Evolutionary conservation across 2,797 vertebrate genomes (phyloP), one percentile per base, ranked within the genome.

Genomic region (Cuculus canorus): DNA sequence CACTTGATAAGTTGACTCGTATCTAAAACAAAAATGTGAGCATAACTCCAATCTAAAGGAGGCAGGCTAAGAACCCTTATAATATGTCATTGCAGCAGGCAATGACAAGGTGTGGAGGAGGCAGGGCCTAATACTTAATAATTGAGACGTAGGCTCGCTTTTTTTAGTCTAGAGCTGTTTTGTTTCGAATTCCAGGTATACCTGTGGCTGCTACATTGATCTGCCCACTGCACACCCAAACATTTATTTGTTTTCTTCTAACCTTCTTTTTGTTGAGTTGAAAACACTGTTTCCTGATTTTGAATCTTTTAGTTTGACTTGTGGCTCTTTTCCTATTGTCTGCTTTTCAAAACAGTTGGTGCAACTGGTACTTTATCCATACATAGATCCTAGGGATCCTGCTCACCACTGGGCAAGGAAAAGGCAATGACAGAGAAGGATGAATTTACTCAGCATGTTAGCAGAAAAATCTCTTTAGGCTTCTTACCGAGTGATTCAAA

Each of bases 171-270:
- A 19, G 23, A 32, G 30, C 10, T 39, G 9, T 37, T 68, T 82
- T 8, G 3, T 24, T 86, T 78, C 22, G 21, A 17, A 15, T 50
- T 78, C 66, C 75, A 59, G 32, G 7, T 76, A 52, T 39, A 27
- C 14, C 37, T 41, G 1, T 24, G 41, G 8, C 33, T 47, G 37
- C 68, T 63, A 3, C 0, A 0, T 4, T 30, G 61, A 64, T 24
- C 61, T 78, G 13, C 35, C 19, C 32, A 4, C 3, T 66, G 22
- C 22, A 10, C 45, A 45, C 43, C 18, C 43, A 45, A 45, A 45
- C 43, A 45, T 45, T 45, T 45, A n/a, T 39, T 57, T 68, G 7
- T 53, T 86, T 81, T 41, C 24, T n/a, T 17, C 37, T n/a, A 24
- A n/a, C 13, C 5, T 47, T 86, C 21, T 37, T 57, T 47, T 54